A percentile compares a stretch with the other conserved stretches of the same genome.
These are phyloP conservation scores for Drosophila melanocephala DNA, from an alignment of 2,888 invertebrate genomes.

Conservation along the genomic window DNA sequence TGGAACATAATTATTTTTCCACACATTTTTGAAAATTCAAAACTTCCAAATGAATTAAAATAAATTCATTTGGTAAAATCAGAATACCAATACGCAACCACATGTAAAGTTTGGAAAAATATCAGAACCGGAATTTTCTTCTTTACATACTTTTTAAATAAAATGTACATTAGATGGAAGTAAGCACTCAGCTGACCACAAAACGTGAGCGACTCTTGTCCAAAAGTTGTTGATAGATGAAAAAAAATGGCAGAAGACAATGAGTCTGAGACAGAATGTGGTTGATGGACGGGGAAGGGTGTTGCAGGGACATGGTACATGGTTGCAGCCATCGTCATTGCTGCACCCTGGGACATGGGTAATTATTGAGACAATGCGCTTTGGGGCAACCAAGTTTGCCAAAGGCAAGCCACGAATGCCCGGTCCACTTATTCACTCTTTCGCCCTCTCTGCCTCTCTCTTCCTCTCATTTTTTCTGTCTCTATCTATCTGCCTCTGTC, in stretches of 20 bases:
- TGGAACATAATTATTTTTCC: not conserved
- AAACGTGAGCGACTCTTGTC: slow-evolving; percentile 65
- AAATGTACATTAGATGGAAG: slow-evolving; percentile 23
- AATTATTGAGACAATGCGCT: slow-evolving; percentile 77
- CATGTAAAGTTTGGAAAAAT: too few relatives aligned
- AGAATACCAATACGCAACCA: not conserved
- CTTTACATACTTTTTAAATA: not conserved
- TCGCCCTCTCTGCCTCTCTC: not conserved
- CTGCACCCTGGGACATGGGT: slow-evolving; percentile 71
- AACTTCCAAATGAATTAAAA: not conserved
- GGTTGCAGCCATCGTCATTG: slow-evolving; percentile 28
- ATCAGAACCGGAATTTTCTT: too few relatives aligned
- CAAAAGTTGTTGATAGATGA: slow-evolving; percentile 71
- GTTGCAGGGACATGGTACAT: slow-evolving; percentile 33
- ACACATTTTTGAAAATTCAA: not conserved
- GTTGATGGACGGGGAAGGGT: not conserved
- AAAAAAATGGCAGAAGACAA: slow-evolving; percentile 19
- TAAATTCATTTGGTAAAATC: not conserved
- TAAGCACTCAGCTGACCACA: slow-evolving; percentile 31
- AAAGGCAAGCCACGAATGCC: slow-evolving; percentile 5
- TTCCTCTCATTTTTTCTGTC: slow-evolving; percentile 4
- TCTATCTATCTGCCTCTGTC: not conserved
- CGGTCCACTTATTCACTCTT: slow-evolving; percentile 10
- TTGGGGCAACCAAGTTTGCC: slow-evolving; percentile 51
- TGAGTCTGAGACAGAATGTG: not conserved